These are phyloP conservation scores for Xenops minutus DNA, from an alignment of 2,797 vertebrate genomes.

Conservation along the genomic window DNA sequence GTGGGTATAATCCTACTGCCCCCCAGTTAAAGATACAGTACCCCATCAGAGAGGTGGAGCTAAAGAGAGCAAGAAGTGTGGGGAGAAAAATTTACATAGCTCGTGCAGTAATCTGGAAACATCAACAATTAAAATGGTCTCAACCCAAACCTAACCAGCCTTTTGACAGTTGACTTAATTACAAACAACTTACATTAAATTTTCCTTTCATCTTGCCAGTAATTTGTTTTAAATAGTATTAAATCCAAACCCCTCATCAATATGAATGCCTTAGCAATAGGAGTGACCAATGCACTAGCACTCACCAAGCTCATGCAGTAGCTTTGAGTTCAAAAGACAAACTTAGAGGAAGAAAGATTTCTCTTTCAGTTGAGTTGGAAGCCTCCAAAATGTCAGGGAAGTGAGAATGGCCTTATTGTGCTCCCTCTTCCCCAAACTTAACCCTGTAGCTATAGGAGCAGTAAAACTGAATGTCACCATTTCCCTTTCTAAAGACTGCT, in stretches of 20 bases:
- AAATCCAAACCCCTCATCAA: background rate
- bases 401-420: background rate
- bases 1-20: background rate
- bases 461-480: background rate
- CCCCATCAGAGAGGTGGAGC: background rate
- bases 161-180: background rate
- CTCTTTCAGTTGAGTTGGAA: background rate
- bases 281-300: background rate
- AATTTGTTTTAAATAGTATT: background rate
- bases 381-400: background rate
- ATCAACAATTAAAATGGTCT: background rate
- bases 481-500: background rate
- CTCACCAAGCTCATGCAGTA: background rate
- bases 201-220: background rate
- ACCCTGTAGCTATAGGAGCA: background rate
- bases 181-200: background rate
- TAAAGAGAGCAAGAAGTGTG: background rate
- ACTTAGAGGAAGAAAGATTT: background rate
- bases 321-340: background rate
- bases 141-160: background rate
- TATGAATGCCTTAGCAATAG: background rate
- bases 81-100: background rate
- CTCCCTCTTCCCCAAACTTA: background rate
- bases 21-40: slow-evolving; percentile 33
- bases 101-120: background rate